Percentiles rank a stretch among this genome's conserved stretches.
Evolutionary conservation across 2,888 invertebrate species (phyloP).

Genomic region (Agelastica alni): DNA sequence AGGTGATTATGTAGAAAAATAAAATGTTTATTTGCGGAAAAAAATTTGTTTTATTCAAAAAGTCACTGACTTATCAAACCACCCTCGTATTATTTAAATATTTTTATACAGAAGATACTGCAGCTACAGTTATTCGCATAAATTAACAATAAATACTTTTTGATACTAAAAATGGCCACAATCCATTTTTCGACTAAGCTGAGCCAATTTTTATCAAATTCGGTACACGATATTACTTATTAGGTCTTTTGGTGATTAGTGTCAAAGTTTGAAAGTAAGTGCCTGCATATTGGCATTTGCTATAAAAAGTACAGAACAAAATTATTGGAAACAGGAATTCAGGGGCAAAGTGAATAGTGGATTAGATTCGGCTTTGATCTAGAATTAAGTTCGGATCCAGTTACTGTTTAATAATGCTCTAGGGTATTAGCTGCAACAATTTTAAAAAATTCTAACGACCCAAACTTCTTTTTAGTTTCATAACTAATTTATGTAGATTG

Average conservation of each 20-base stretch:
- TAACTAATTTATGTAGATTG: too few relatives aligned
- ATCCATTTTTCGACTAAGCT: conserved; percentile 1
- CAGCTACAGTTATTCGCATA: too few relatives aligned
- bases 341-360: conserved; percentile 17
- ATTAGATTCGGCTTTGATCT: conserved; percentile 22
- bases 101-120: too few relatives aligned
- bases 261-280: conserved; percentile 22
- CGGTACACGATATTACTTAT: conserved; percentile 22
- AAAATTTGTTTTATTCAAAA: too few relatives aligned
- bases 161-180: conserved; percentile 3
- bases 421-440: too few relatives aligned
- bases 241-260: conserved; percentile 22
- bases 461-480: too few relatives aligned
- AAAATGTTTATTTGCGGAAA: too few relatives aligned
- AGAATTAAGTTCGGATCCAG: conserved; percentile 21
- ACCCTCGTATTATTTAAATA: background rate
- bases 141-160: background rate
- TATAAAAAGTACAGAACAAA: conserved; percentile 4
- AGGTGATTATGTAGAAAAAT: too few relatives aligned
- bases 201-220: conserved; percentile 20
- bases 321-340: conserved; percentile 4
- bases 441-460: too few relatives aligned
- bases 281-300: conserved; percentile 14
- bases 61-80: too few relatives aligned
- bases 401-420: conserved; percentile 21